Evolutionary conservation across 1,140 invertebrate species (phyloP).

Genomic region (Stegodyphus dumicola): DNA sequence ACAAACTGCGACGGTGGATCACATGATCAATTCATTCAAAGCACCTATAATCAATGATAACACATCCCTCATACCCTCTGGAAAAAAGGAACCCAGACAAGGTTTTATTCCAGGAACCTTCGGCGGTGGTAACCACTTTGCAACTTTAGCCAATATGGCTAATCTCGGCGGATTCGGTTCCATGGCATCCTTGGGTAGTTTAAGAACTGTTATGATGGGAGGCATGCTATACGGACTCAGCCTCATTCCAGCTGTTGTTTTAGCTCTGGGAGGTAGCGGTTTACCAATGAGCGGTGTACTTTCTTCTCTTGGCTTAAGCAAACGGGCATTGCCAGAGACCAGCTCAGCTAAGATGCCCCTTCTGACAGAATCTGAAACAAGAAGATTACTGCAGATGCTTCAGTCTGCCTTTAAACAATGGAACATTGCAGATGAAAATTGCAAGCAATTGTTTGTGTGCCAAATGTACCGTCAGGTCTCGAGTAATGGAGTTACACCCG

Average conservation of each 20-base stretch:
- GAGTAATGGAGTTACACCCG: constrained; percentile 42
- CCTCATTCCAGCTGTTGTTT: constrained; percentile 38
- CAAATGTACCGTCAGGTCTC: constrained; percentile 58
- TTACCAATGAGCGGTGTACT: constrained; percentile 28
- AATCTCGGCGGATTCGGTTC: not conserved
- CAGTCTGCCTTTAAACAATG: constrained; percentile 48
- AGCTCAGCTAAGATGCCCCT: constrained; percentile 43
- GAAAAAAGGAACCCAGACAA: constrained; percentile 10
- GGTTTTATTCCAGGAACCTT: not conserved
- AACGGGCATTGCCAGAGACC: constrained; percentile 12
- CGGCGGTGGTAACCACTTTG: not conserved
- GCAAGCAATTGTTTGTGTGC: constrained; percentile 55
- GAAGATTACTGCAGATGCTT: constrained; percentile 40
- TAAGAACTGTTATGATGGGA: constrained; percentile 55
- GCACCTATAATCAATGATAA: constrained; percentile 13
- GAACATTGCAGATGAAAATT: constrained; percentile 40
- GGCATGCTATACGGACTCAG: constrained; percentile 53
- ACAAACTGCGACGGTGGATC: constrained; percentile 11
- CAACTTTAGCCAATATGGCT: constrained; percentile 10
- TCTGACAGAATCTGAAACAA: constrained; percentile 25
- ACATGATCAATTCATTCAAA: not conserved
- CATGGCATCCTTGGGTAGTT: constrained; percentile 19
- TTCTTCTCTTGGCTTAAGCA: constrained; percentile 15
- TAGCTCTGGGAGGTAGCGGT: constrained; percentile 30
- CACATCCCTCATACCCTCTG: not conserved